Evolutionary conservation across 2,113 vertebrate species (phyloP).

Genomic region (Mellivora capensis): DNA sequence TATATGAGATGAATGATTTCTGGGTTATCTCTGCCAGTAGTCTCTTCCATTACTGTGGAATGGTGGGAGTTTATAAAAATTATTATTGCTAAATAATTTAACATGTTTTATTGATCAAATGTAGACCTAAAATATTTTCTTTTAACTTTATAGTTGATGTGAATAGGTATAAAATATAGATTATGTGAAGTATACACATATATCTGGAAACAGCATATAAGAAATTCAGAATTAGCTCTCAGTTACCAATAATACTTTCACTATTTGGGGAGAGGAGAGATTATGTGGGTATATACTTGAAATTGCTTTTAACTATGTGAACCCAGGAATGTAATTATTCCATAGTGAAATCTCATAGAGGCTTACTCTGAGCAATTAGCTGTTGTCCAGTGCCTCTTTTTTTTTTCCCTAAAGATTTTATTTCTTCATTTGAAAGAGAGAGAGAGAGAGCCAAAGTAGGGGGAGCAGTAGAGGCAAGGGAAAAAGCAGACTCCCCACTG

Average conservation of each 20-base stretch:
- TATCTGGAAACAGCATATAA: neutral
- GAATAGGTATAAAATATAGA: neutral
- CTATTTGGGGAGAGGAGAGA: neutral
- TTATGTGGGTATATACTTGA: neutral
- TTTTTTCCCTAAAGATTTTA: neutral
- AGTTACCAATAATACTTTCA: neutral
- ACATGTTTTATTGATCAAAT: neutral
- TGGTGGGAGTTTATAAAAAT: neutral
- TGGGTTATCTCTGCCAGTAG: neutral
- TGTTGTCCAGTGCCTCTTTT: neutral
- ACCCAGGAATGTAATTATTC: neutral
- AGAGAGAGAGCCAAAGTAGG: too few relatives aligned
- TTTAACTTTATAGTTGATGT: neutral
- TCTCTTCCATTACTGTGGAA: neutral
- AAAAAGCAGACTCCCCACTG: neutral
- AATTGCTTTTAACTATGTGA: neutral
- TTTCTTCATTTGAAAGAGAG: neutral
- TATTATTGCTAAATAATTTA: neutral
- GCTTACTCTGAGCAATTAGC: neutral
- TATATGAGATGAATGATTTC: neutral
- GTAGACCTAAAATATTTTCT: neutral
- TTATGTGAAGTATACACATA: neutral
- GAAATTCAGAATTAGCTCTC: neutral
- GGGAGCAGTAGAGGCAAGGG: neutral
- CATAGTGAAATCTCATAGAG: neutral